These are phyloP conservation scores for Dorcus parallelipipedus DNA, from an alignment of 2,888 invertebrate species.

Conservation along the genomic window DNA sequence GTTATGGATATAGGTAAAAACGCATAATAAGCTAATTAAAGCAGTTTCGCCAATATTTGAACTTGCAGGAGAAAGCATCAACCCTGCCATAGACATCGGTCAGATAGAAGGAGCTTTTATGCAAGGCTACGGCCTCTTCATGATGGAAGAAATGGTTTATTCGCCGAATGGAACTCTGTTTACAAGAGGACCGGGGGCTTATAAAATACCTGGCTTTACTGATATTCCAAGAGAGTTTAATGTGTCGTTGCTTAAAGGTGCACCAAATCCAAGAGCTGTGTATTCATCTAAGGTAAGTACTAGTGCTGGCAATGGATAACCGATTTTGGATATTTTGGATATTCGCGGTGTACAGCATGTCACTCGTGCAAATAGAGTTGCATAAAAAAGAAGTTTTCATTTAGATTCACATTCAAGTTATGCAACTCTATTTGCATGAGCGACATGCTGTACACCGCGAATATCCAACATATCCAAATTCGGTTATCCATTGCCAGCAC, in stretches of 20 bases:
- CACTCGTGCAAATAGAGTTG: too few relatives aligned
- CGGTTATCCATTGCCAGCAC: too few relatives aligned
- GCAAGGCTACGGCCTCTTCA: constrained; percentile 91
- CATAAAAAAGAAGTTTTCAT: too few relatives aligned
- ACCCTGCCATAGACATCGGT: constrained; percentile 95
- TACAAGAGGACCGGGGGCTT: constrained; percentile 88
- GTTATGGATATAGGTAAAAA: constrained; percentile 83
- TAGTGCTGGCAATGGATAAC: too few relatives aligned
- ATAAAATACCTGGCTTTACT: constrained; percentile 90
- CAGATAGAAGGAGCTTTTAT: constrained; percentile 95
- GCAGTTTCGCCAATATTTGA: background rate
- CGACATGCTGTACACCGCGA: too few relatives aligned
- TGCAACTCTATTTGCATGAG: too few relatives aligned
- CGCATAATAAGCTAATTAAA: too few relatives aligned
- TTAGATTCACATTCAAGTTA: too few relatives aligned
- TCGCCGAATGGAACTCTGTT: constrained; percentile 78
- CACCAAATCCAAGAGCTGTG: constrained; percentile 85
- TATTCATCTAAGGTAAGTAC: constrained; percentile 98
- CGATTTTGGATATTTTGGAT: too few relatives aligned
- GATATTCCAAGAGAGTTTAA: constrained; percentile 92
- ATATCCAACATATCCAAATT: too few relatives aligned
- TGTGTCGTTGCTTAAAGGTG: constrained; percentile 85
- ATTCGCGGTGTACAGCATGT: too few relatives aligned
- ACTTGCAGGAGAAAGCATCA: constrained; percentile 67
- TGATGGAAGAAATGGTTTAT: constrained; percentile 84